phyloP scores from a whole-genome alignment of 2,113 vertebrate genomes.

The Lepisosteus osseus region DNA sequence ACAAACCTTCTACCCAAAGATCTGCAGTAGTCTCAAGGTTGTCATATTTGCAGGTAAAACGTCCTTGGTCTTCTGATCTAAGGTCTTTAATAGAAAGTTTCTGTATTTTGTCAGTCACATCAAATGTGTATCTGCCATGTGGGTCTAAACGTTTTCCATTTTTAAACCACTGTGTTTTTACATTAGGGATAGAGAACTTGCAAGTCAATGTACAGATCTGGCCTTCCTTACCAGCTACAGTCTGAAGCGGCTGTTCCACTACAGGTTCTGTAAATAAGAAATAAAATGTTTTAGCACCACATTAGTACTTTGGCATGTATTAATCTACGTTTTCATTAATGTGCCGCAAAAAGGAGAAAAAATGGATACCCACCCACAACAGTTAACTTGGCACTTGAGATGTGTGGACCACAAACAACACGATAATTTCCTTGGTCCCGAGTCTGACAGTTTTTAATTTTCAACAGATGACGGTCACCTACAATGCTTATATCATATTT shows the following conservation, averaged over 20 bases:
- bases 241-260: constrained; percentile 71
- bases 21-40: constrained; percentile 84
- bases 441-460: constrained; percentile 77
- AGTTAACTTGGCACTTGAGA: constrained; percentile 86
- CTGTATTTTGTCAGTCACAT: constrained; percentile 87
- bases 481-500: constrained; percentile 83
- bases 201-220: constrained; percentile 82
- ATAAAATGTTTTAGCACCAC: constrained; percentile 11
- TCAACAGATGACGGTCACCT: constrained; percentile 78
- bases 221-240: constrained; percentile 74
- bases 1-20: constrained; percentile 89
- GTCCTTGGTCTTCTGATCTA: constrained; percentile 84
- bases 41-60: constrained; percentile 83
- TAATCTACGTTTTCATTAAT: neutral
- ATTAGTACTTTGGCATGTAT: neutral
- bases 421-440: constrained; percentile 91
- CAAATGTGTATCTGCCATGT: constrained; percentile 77
- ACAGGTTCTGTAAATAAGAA: constrained; percentile 62
- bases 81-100: constrained; percentile 87
- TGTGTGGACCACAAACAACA: constrained; percentile 91
- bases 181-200: constrained; percentile 90
- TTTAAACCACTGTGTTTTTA: constrained; percentile 87
- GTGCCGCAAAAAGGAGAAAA: neutral
- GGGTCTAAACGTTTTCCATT: constrained; percentile 83
- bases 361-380: constrained; percentile 77